Percentiles rank a stretch among this genome's conserved stretches.
phyloP scores from a whole-genome alignment of 1,140 invertebrate species.

The Oryctes rhinoceros region DNA sequence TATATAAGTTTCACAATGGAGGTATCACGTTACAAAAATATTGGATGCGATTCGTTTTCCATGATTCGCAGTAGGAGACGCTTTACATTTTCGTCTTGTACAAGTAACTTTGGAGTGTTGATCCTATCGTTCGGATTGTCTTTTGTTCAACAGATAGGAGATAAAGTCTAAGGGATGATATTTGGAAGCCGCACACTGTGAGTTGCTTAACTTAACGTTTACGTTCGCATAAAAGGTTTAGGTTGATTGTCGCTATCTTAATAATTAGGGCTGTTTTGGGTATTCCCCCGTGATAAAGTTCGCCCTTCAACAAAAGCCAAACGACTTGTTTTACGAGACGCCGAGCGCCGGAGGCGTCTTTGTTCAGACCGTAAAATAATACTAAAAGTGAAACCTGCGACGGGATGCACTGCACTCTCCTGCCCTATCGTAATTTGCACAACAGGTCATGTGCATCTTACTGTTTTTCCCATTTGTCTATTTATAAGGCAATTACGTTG shows the following conservation, averaged over 20 bases:
- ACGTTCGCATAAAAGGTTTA: slow-evolving; percentile 50
- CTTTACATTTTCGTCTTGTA: slow-evolving; percentile 6
- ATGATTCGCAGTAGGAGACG: not conserved
- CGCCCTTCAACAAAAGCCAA: slow-evolving; percentile 43
- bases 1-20: too few species aligned
- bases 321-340: slow-evolving; percentile 49
- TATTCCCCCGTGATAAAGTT: slow-evolving; percentile 47
- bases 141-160: slow-evolving; percentile 37
- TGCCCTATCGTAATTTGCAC: slow-evolving; percentile 43
- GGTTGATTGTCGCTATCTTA: slow-evolving; percentile 48
- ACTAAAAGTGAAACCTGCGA: slow-evolving; percentile 73
- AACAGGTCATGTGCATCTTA: slow-evolving; percentile 43
- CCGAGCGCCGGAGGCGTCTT: slow-evolving; percentile 45
- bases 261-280: slow-evolving; percentile 50
- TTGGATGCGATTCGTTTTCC: too few species aligned
- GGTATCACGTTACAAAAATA: too few species aligned
- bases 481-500: not conserved
- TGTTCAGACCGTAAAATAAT: slow-evolving; percentile 50
- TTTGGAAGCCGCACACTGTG: slow-evolving; percentile 38
- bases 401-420: slow-evolving; percentile 61
- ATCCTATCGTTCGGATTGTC: slow-evolving; percentile 31
- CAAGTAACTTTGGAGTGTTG: slow-evolving; percentile 34
- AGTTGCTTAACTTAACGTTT: slow-evolving; percentile 43
- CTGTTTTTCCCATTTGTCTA: slow-evolving; percentile 7
- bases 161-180: slow-evolving; percentile 37